phyloP scores from a whole-genome alignment of 2,888 invertebrate species.

The Chrysotoxum bicinctum region DNA sequence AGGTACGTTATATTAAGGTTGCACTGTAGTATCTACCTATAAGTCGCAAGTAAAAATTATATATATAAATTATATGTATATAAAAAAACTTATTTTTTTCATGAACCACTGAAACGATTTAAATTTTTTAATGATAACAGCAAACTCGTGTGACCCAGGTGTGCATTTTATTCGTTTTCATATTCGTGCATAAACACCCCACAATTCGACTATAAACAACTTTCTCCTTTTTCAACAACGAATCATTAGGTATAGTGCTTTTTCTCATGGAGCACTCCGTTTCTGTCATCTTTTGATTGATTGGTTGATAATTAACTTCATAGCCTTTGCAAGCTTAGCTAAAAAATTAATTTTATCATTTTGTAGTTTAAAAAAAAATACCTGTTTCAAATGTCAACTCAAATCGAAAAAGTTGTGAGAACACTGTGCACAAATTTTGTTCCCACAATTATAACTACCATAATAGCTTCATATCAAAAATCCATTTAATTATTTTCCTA shows the following conservation, averaged over 20 bases:
- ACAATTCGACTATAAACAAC: background rate
- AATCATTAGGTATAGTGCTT: background rate
- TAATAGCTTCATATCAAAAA: background rate
- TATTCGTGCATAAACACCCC: background rate
- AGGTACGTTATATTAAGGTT: too few species aligned
- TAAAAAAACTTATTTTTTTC: too few species aligned
- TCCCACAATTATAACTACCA: background rate
- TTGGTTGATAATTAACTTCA: background rate
- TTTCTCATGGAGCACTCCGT: background rate
- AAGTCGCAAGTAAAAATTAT: too few species aligned
- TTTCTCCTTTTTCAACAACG: background rate
- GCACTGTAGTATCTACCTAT: too few species aligned
- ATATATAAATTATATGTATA: too few species aligned
- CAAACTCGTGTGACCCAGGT: too few species aligned
- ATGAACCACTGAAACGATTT: too few species aligned
- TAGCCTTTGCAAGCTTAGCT: background rate
- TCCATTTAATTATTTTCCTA: background rate
- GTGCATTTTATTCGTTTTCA: too few species aligned
- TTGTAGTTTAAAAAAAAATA: slow-evolving; percentile 4
- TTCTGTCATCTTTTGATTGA: slow-evolving; percentile 11
- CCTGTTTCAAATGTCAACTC: background rate
- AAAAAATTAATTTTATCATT: slow-evolving; percentile 16
- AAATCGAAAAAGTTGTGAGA: background rate
- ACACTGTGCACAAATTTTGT: background rate
- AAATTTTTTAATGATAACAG: too few species aligned